Percentiles rank a stretch among this genome's conserved stretches.
Conservation (phyloP, 2,888 invertebrate species). For the Heliconius sara region DNA sequence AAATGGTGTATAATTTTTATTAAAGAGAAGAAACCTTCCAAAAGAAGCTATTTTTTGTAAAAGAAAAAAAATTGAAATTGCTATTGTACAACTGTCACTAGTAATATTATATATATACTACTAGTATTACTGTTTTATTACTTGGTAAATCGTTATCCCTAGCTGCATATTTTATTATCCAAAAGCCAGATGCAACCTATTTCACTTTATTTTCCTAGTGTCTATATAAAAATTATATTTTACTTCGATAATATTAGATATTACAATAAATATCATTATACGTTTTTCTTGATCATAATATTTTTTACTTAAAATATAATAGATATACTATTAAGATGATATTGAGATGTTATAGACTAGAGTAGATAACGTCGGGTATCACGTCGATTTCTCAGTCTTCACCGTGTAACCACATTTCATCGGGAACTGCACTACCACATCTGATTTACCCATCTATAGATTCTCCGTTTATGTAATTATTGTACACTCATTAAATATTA, state of each 20-base stretch:
- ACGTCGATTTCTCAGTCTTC: neutral
- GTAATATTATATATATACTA: no score
- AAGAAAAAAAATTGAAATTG: neutral
- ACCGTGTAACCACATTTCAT: slow-evolving; percentile 43
- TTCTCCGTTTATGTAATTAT: slow-evolving; percentile 33
- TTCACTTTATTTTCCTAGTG: neutral
- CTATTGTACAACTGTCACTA: no score
- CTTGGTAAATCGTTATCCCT: no score
- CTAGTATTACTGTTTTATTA: no score
- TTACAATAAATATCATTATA: no score
- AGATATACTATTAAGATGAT: no score
- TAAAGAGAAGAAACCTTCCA: neutral
- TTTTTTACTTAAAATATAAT: no score
- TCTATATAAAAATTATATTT: neutral
- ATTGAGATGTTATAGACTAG: neutral
- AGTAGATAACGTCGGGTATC: neutral
- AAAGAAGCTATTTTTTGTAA: neutral
- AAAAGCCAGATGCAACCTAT: neutral
- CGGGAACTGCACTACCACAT: slow-evolving; percentile 71
- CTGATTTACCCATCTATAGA: slow-evolving; percentile 68
- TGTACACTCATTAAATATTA: neutral
- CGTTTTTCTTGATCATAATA: no score
- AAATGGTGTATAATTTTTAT: neutral
- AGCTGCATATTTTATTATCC: no score
- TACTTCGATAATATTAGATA: neutral